Evolutionary conservation across 2,888 invertebrate genomes (phyloP), one percentile per base, ranked within the genome.

Genomic region (Altica lythri): DNA sequence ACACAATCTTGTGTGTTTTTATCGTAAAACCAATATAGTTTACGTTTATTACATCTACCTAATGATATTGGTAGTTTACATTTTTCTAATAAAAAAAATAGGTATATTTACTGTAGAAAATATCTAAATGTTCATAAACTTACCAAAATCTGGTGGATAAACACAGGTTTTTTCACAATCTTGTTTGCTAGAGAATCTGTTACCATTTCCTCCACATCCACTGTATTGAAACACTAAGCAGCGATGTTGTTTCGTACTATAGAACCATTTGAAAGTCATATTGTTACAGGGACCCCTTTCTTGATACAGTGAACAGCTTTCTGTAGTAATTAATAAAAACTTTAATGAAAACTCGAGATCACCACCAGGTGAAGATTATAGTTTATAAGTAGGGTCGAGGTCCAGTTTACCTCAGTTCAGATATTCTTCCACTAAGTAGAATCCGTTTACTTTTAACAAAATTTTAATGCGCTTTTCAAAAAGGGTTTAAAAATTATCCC

Each of bases 141-240:
- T 50, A 55, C 57, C 57, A 38, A 19, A 32, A 6, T 44, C 57
- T 9, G 9, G 13, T 2, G 55, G 55, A 29, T 53, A 42, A 22
- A 56, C 27, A 18, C 60, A 60, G 18, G 52, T 40, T 17, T 38
- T 8, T 29, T 37, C 44, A 27, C 60, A 60, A n/a, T 6, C 18
- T 29, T 55, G 35, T 13, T 47, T 42, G 8, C 42, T 47, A 8
- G 43, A 35, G 30, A 58, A 60, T 3, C 53, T 18, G 25, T 55
- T 57, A 6, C 5, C 45, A 14, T 55, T 57, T 13, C 57, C 57
- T 27, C 44, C 51, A 35, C 60, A 57, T 8, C 60, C 57, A 3
- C 53, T 42, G 22, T 60, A 57, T 16, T 34, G 12, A 37, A 60
- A 58, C 14, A 25, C 13, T 2, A 5, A 22, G 38, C 60, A 60